phyloP scores from a whole-genome alignment of 2,888 invertebrate genomes.

The Dromius quadrimaculatus region DNA sequence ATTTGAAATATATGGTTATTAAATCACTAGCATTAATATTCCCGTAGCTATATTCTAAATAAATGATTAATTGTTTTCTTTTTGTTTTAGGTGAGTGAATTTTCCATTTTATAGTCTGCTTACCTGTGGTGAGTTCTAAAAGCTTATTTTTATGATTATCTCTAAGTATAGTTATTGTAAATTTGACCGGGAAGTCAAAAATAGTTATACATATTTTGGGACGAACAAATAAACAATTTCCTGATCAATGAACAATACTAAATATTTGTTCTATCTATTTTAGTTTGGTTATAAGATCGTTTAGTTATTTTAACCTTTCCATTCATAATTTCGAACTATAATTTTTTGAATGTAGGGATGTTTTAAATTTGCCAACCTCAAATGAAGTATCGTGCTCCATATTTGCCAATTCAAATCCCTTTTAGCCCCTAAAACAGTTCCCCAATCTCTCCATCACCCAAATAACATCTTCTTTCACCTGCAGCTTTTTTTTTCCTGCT shows the following conservation, averaged over 20 bases:
- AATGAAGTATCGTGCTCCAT: too few species aligned
- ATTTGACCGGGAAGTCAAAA: background rate
- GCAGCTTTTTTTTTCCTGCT: background rate
- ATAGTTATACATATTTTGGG: background rate
- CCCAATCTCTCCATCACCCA: too few species aligned
- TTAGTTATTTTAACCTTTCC: too few species aligned
- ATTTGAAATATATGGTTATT: too few species aligned
- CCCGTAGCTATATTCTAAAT: too few species aligned
- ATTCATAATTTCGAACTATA: too few species aligned
- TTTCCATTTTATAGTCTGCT: background rate
- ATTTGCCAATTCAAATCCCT: too few species aligned
- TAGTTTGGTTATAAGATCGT: slow-evolving; percentile 20
- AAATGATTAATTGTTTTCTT: too few species aligned
- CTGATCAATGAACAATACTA: slow-evolving; percentile 7
- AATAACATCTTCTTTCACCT: background rate
- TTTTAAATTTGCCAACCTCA: too few species aligned
- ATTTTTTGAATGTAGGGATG: too few species aligned
- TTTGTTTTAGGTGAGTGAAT: slow-evolving; percentile 11
- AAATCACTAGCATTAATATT: too few species aligned
- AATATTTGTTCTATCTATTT: slow-evolving; percentile 33
- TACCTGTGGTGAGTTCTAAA: background rate
- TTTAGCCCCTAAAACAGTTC: too few species aligned
- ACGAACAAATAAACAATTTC: background rate
- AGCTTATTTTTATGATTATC: background rate
- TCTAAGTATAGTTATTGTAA: background rate